Percentiles rank a stretch among this genome's conserved stretches.
phyloP scores from a whole-genome alignment of 2,797 vertebrate genomes.

The Argya squamiceps region DNA sequence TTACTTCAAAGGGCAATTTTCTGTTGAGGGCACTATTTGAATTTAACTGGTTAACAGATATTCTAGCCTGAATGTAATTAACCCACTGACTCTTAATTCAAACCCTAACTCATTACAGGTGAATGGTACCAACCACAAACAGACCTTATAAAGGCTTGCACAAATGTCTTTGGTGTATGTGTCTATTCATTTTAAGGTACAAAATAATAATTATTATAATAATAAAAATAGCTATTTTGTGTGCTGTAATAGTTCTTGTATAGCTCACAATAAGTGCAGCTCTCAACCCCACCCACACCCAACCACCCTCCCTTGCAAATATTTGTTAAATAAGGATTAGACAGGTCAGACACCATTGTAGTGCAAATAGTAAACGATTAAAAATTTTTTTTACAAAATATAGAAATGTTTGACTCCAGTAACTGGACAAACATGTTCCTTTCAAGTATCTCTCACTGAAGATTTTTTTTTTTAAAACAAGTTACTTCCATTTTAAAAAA shows the following conservation, averaged over 20 bases:
- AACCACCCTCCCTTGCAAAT: conserved; percentile 82
- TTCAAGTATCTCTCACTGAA: conserved; percentile 98
- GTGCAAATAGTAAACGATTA: conserved; percentile 97
- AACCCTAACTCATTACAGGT: conserved; percentile 69
- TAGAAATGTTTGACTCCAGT: conserved; percentile 98
- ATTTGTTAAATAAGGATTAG: conserved; percentile 89
- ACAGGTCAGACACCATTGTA: conserved; percentile 90
- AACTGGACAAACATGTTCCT: conserved; percentile 96
- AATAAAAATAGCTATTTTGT: conserved; percentile 87
- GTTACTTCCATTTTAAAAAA: conserved; percentile 80
- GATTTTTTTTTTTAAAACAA: conserved; percentile 81
- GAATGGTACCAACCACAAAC: conserved; percentile 78
- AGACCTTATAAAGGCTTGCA: conserved; percentile 80
- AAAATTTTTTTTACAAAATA: conserved; percentile 84
- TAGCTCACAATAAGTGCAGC: conserved; percentile 89
- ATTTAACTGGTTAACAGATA: conserved; percentile 1
- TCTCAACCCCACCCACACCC: conserved; percentile 78
- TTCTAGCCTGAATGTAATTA: conserved; percentile 51
- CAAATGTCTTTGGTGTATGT: conserved; percentile 91
- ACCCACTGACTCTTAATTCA: conserved; percentile 62
- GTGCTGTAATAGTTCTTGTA: conserved; percentile 85
- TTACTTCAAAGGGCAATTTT: conserved; percentile 21
- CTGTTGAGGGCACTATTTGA: conserved; percentile 21
- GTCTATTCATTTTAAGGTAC: conserved; percentile 82
- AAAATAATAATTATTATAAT: conserved; percentile 83